phyloP scores from a whole-genome alignment of 1,140 invertebrate genomes.

The Vanessa tameamea region DNA sequence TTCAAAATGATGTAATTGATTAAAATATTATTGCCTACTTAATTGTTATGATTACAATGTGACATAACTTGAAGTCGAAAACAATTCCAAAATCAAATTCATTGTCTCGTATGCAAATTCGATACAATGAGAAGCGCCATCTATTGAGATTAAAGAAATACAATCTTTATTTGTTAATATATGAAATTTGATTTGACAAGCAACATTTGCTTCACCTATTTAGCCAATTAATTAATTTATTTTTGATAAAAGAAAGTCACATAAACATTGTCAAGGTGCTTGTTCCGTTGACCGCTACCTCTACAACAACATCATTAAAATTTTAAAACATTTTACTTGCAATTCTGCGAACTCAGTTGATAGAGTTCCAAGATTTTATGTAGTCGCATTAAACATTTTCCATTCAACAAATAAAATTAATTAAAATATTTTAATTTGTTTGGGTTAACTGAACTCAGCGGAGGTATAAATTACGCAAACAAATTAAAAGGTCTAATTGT shows the following conservation, averaged over 20 bases:
- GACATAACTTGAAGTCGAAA: too few species aligned
- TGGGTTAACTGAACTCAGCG: background rate
- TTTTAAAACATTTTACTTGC: conserved; percentile 4
- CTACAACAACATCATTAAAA: conserved; percentile 1
- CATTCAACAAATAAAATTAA: too few species aligned
- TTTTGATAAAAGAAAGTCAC: too few species aligned
- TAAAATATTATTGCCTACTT: background rate
- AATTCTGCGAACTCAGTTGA: conserved; percentile 14
- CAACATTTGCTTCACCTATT: too few species aligned
- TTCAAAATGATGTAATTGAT: background rate
- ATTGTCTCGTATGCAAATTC: background rate
- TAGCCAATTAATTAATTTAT: too few species aligned
- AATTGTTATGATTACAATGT: too few species aligned
- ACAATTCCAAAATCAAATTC: background rate
- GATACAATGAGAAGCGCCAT: conserved; percentile 11
- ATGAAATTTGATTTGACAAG: background rate
- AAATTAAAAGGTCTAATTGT: conserved; percentile 56
- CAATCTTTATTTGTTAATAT: background rate
- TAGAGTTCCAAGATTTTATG: background rate
- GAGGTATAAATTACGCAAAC: conserved; percentile 14
- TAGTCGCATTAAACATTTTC: background rate
- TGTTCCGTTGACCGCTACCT: too few species aligned
- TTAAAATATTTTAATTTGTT: background rate
- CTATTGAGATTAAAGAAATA: conserved; percentile 11
- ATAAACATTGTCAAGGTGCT: too few species aligned